phyloP scores from a whole-genome alignment of 2,888 invertebrate species.

The Gryllus longicercus region DNA sequence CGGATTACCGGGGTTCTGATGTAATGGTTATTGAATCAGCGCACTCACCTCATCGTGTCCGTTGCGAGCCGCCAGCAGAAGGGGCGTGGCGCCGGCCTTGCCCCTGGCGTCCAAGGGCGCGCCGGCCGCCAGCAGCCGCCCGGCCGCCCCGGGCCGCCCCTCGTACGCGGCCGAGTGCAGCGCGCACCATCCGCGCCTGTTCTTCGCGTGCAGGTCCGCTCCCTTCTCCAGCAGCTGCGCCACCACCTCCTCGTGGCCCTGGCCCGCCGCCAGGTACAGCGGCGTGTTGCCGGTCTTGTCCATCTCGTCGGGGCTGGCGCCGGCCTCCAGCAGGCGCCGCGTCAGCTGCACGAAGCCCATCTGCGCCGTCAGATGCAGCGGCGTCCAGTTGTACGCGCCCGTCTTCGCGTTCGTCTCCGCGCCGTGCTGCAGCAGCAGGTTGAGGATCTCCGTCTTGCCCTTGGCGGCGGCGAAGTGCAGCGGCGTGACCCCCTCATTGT shows the following conservation, averaged over 20 bases:
- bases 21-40: not conserved
- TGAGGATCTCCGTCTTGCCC: not conserved
- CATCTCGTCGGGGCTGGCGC: not conserved
- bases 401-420: not conserved
- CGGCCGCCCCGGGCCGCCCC: not conserved
- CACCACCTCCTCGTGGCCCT: not conserved
- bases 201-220: not conserved
- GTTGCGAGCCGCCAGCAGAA: not conserved
- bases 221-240: not conserved
- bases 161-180: not conserved
- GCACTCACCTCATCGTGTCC: not conserved
- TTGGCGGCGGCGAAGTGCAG: constrained; percentile 1
- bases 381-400: constrained; percentile 17
- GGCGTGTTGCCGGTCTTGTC: not conserved
- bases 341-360: not conserved
- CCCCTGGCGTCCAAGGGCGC: not conserved
- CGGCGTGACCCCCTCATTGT: not conserved
- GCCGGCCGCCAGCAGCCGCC: not conserved
- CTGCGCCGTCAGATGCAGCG: not conserved
- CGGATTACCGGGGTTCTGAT: too few species aligned
- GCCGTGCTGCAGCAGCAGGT: not conserved
- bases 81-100: not conserved
- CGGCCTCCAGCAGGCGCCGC: not conserved
- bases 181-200: not conserved
- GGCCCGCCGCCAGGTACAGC: not conserved